A percentile compares a stretch with the other conserved stretches of the same genome.
These are phyloP conservation scores for Pelecanoides urinatrix DNA, from an alignment of 2,113 vertebrate species.

Conservation along the genomic window DNA sequence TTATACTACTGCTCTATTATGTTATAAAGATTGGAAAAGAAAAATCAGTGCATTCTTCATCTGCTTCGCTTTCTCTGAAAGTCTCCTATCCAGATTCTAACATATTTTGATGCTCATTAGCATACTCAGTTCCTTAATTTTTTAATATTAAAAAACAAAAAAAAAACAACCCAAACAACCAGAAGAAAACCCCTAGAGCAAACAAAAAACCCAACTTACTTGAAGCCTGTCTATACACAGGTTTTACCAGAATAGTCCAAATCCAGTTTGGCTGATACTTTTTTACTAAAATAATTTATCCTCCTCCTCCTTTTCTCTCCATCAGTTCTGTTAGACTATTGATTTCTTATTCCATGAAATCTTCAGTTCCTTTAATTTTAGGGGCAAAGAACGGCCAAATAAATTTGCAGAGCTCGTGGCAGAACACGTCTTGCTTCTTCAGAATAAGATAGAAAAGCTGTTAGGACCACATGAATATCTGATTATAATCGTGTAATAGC, in stretches of 20 bases:
- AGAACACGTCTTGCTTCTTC: not conserved
- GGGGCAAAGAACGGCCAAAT: not conserved
- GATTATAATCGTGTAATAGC: not conserved
- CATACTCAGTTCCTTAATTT: not conserved
- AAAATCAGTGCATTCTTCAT: not conserved
- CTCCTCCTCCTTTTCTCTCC: not conserved
- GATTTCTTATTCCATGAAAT: not conserved
- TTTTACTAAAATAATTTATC: not conserved
- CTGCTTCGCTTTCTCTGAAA: not conserved
- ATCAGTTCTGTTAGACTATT: not conserved
- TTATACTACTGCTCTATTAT: not conserved
- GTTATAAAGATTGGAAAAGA: not conserved
- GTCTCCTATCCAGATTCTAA: not conserved
- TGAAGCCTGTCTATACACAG: not conserved
- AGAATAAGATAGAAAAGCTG: not conserved
- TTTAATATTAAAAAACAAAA: not conserved
- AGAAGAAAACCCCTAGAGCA: not conserved
- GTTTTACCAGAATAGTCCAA: not conserved
- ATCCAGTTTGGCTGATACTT: not conserved
- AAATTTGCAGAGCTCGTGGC: not conserved
- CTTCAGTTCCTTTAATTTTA: not conserved
- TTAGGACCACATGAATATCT: not conserved
- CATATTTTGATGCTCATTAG: not conserved
- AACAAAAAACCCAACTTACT: not conserved
- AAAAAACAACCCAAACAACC: not conserved